Evolutionary conservation across 2,888 invertebrate species (phyloP).

Genomic region (Apoda limacodes): DNA sequence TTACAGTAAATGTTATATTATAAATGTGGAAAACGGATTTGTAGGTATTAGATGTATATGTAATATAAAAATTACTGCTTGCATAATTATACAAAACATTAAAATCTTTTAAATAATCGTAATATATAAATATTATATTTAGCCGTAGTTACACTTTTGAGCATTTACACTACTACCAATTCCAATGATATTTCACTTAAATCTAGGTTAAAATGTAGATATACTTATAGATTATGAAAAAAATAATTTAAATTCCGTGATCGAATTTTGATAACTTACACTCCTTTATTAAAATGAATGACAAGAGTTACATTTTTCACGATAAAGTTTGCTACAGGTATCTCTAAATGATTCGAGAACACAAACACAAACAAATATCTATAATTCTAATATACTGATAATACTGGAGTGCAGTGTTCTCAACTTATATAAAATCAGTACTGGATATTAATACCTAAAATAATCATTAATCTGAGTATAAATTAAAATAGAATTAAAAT

Average conservation of each 20-base stretch:
- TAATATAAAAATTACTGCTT: conserved; percentile 49
- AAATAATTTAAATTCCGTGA: conserved; percentile 29
- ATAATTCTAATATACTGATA: too few relatives aligned
- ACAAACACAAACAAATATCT: conserved; percentile 29
- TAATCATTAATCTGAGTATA: conserved; percentile 49
- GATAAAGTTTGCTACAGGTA: too few relatives aligned
- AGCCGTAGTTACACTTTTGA: conserved; percentile 40
- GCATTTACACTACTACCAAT: conserved; percentile 35
- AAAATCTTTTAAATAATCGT: conserved; percentile 19
- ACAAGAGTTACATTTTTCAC: too few relatives aligned
- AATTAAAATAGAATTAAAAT: conserved; percentile 55
- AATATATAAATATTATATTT: too few relatives aligned
- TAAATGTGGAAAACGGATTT: conserved; percentile 52
- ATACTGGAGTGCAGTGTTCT: conserved; percentile 34
- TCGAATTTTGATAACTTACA: conserved; percentile 44
- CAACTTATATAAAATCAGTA: conserved; percentile 55
- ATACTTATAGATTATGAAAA: conserved; percentile 8
- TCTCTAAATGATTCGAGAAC: conserved; percentile 32
- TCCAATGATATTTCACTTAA: background rate
- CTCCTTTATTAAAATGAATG: conserved; percentile 30
- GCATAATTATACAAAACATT: conserved; percentile 22
- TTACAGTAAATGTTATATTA: too few relatives aligned
- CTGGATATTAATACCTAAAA: conserved; percentile 49
- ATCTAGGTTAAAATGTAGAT: conserved; percentile 9
- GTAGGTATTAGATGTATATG: conserved; percentile 25